Evolutionary conservation across 2,888 invertebrate species (phyloP).

Genomic region (Brachyptera risi): DNA sequence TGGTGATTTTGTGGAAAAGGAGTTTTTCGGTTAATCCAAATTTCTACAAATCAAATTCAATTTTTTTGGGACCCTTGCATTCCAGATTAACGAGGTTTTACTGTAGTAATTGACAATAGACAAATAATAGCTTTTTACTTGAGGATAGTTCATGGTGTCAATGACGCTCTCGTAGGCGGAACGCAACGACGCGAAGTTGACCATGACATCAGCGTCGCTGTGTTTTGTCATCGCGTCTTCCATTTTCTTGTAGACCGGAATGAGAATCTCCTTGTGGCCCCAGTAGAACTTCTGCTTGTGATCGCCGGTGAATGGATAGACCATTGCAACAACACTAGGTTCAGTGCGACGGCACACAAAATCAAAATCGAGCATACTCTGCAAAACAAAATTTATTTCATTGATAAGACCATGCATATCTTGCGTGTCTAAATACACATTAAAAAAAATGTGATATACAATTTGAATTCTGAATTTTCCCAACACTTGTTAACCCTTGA

Average conservation of each 20-base stretch:
- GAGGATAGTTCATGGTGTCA: slow-evolving; percentile 90
- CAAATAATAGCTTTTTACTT: slow-evolving; percentile 46
- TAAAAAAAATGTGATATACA: too few species aligned
- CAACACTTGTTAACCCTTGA: too few species aligned
- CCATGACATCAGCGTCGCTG: slow-evolving; percentile 89
- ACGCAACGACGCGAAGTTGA: slow-evolving; percentile 95
- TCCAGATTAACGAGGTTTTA: too few species aligned
- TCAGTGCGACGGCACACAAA: slow-evolving; percentile 85
- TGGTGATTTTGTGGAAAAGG: too few species aligned
- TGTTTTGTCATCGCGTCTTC: slow-evolving; percentile 93
- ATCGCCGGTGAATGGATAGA: slow-evolving; percentile 97
- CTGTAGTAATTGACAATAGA: too few species aligned
- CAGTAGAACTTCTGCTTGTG: slow-evolving; percentile 99
- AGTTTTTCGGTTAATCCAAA: too few species aligned
- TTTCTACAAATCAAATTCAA: too few species aligned
- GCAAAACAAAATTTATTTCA: too few species aligned
- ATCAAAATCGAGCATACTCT: slow-evolving; percentile 94
- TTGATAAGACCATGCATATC: too few species aligned
- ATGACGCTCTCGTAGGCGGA: slow-evolving; percentile 96
- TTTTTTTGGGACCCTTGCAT: too few species aligned
- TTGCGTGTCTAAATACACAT: too few species aligned
- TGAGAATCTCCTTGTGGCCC: slow-evolving; percentile 95
- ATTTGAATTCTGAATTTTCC: too few species aligned
- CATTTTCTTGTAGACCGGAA: slow-evolving; percentile 94
- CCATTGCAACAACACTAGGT: slow-evolving; percentile 93